Percentiles rank a stretch among this genome's conserved stretches.
These are phyloP conservation scores for Notothenia coriiceps DNA, from an alignment of 2,113 vertebrate genomes.

Conservation along the genomic window DNA sequence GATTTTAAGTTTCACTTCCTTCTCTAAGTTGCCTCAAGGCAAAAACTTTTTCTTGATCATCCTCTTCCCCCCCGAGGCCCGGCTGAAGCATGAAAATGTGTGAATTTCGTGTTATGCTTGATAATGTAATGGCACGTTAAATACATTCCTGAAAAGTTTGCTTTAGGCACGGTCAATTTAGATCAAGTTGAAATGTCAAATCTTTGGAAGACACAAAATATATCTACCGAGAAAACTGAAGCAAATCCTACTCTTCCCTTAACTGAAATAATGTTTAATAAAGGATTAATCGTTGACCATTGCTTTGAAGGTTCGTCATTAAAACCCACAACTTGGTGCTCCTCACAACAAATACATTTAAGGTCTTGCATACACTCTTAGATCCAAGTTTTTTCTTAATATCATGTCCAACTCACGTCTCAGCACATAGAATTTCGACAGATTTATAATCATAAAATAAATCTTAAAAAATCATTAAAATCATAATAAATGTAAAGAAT, in stretches of 20 bases:
- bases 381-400: not conserved
- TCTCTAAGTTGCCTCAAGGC: conserved; percentile 19
- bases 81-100: not conserved
- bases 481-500: no score
- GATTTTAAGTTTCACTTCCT: conserved; percentile 13
- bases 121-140: not conserved
- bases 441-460: not conserved
- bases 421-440: not conserved
- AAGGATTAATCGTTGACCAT: not conserved
- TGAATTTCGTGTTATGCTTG: not conserved
- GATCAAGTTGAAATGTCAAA: not conserved
- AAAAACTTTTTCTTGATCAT: conserved; percentile 39
- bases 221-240: not conserved
- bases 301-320: not conserved
- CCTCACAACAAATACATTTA: not conserved
- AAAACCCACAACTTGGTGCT: not conserved
- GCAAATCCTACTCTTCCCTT: not conserved
- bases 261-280: not conserved
- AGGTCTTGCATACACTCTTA: not conserved
- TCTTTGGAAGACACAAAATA: not conserved
- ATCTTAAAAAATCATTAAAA: no score
- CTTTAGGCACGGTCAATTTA: not conserved
- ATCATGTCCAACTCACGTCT: not conserved
- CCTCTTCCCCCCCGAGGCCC: conserved; percentile 1
- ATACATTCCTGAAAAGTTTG: conserved; percentile 5